These are phyloP conservation scores for Ctenopoma multispine DNA, from an alignment of 2,797 vertebrate genomes.

Conservation along the genomic window DNA sequence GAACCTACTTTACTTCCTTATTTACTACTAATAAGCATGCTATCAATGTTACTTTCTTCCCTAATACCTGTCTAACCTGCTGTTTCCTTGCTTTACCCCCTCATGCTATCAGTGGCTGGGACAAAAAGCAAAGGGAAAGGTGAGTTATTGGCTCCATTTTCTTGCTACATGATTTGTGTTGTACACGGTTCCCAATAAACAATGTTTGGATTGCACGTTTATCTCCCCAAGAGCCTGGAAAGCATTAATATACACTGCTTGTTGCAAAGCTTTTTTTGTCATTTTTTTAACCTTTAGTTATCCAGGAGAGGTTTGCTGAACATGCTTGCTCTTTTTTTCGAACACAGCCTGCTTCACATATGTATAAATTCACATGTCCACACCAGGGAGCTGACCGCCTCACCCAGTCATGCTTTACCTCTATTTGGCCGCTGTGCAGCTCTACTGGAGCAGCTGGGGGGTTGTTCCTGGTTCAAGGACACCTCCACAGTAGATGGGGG, in stretches of 20 bases:
- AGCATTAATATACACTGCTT: conserved; percentile 79
- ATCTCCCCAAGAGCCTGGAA: conserved; percentile 73
- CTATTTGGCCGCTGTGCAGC: conserved; percentile 61
- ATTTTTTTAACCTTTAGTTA: conserved; percentile 47
- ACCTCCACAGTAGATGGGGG: conserved; percentile 48
- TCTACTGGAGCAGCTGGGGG: conserved; percentile 66
- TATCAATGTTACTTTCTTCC: conserved; percentile 51
- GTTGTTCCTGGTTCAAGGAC: conserved; percentile 73
- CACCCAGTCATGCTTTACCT: conserved; percentile 50
- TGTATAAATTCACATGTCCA: conserved; percentile 57
- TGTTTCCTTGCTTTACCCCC: conserved; percentile 86
- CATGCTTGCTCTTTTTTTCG: conserved; percentile 34
- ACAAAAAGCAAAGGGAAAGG: conserved; percentile 97
- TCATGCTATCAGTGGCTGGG: conserved; percentile 91
- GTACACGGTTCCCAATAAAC: conserved; percentile 81
- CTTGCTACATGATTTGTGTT: conserved; percentile 84
- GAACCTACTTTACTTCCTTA: no score
- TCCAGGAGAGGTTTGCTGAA: conserved; percentile 35
- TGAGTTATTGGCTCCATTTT: conserved; percentile 90
- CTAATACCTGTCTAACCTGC: conserved; percentile 82
- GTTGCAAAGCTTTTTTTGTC: conserved; percentile 52
- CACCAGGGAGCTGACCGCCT: conserved; percentile 55
- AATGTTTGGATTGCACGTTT: conserved; percentile 77
- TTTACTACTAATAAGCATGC: conserved; percentile 57
- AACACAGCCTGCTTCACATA: conserved; percentile 55